Conservation (phyloP, 2,113 vertebrate species). For the Myocastor coypus region DNA sequence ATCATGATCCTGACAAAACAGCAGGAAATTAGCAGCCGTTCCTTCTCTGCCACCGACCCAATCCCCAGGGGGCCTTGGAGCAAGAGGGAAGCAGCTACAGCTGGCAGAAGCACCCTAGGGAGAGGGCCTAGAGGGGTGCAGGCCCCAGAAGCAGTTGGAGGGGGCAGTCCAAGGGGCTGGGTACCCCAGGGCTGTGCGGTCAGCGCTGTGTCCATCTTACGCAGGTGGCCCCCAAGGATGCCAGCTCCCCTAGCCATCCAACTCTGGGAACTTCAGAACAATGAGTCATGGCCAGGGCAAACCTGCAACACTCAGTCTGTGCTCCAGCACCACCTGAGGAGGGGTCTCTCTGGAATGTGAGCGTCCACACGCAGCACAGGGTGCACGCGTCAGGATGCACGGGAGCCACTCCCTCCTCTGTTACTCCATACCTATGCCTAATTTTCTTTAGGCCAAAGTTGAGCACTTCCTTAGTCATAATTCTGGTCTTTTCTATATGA, state of each 20-base stretch:
- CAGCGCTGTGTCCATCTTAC: not conserved
- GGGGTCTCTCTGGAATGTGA: not conserved
- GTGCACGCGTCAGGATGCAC: accelerated
- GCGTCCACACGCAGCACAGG: not conserved
- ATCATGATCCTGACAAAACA: not conserved
- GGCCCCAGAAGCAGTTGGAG: not conserved
- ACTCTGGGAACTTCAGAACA: not conserved
- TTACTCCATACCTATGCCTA: not conserved
- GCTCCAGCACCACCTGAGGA: not conserved
- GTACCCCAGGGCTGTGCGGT: not conserved
- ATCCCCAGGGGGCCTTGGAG: not conserved
- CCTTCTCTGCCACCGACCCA: accelerated
- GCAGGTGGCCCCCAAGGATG: not conserved
- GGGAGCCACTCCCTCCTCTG: not conserved
- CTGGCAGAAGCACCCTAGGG: not conserved
- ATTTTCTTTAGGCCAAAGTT: constrained; percentile 12
- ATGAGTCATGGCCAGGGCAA: not conserved
- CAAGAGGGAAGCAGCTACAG: not conserved
- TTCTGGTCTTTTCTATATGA: not conserved
- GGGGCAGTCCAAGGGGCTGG: no score
- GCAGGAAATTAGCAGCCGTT: not conserved
- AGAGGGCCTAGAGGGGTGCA: not conserved
- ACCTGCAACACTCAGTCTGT: not conserved
- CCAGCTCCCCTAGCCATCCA: not conserved
- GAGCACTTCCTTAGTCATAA: constrained; percentile 24